phyloP scores from a whole-genome alignment of 1,140 invertebrate species.

The Polypedilum pembai region DNA sequence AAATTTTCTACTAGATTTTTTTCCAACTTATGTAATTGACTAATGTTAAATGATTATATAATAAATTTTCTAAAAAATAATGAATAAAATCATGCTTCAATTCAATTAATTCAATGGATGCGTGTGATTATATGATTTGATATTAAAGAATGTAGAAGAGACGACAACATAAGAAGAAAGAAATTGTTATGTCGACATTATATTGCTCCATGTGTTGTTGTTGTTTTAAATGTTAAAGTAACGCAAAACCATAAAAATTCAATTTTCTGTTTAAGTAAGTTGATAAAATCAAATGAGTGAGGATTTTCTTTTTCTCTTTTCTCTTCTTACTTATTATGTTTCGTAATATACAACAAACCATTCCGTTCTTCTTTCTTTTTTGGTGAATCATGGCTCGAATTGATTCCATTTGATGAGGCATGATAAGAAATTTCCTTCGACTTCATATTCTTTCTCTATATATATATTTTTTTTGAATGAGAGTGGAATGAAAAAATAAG shows the following conservation, averaged over 20 bases:
- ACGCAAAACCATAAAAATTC: constrained; percentile 25
- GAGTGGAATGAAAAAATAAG: too few species aligned
- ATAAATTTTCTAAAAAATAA: too few species aligned
- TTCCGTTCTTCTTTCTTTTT: neutral
- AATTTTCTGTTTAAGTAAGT: constrained; percentile 28
- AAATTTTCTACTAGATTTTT: too few species aligned
- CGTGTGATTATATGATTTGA: constrained; percentile 18
- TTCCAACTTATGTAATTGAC: too few species aligned
- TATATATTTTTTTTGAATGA: neutral
- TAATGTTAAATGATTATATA: too few species aligned
- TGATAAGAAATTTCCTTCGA: constrained; percentile 8
- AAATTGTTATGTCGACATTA: constrained; percentile 12
- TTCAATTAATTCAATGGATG: constrained; percentile 4
- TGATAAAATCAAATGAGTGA: constrained; percentile 28
- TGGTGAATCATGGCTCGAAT: constrained; percentile 20
- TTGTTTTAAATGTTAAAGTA: neutral
- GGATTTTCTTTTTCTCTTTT: constrained; percentile 17
- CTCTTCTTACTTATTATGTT: neutral
- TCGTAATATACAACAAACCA: constrained; percentile 21
- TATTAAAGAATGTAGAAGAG: neutral
- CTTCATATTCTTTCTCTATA: neutral
- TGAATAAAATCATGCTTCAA: neutral
- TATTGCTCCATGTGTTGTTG: neutral
- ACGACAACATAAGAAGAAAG: neutral
- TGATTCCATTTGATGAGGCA: constrained; percentile 24